Percentiles rank a stretch among this genome's conserved stretches.
Evolutionary conservation across 1,140 invertebrate genomes (phyloP).

Genomic region (Diabrotica undecimpunctata): DNA sequence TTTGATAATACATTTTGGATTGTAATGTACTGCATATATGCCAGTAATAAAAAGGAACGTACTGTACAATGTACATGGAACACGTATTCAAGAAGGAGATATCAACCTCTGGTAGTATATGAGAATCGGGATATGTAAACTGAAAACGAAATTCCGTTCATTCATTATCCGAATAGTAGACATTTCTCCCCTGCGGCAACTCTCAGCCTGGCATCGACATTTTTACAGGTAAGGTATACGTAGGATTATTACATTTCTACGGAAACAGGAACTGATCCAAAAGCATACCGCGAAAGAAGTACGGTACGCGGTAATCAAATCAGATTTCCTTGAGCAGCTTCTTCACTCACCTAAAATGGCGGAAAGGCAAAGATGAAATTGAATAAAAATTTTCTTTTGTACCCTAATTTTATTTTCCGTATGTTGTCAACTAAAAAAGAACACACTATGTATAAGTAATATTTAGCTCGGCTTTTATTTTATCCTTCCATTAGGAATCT

Average conservation of each 20-base stretch:
- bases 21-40: too few species aligned
- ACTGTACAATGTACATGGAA: too few species aligned
- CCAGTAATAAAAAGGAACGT: too few species aligned
- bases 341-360: slow-evolving; percentile 14
- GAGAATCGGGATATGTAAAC: background rate
- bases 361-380: slow-evolving; percentile 14
- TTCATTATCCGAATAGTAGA: background rate
- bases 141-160: slow-evolving; percentile 1
- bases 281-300: background rate
- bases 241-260: slow-evolving; percentile 11
- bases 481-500: too few species aligned
- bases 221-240: slow-evolving; percentile 6
- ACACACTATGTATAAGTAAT: too few species aligned
- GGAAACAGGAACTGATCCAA: slow-evolving; percentile 7
- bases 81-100: too few species aligned
- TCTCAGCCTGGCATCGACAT: background rate
- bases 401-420: slow-evolving; percentile 9
- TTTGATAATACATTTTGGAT: too few species aligned
- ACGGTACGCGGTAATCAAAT: slow-evolving; percentile 10
- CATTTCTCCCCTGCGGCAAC: background rate
- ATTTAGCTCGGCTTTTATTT: too few species aligned
- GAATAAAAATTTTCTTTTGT: slow-evolving; percentile 10
- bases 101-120: background rate
- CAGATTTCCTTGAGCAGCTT: slow-evolving; percentile 5
- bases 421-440: background rate